phyloP scores from a whole-genome alignment of 2,888 invertebrate species.

The Tenthredo scrophulariae region DNA sequence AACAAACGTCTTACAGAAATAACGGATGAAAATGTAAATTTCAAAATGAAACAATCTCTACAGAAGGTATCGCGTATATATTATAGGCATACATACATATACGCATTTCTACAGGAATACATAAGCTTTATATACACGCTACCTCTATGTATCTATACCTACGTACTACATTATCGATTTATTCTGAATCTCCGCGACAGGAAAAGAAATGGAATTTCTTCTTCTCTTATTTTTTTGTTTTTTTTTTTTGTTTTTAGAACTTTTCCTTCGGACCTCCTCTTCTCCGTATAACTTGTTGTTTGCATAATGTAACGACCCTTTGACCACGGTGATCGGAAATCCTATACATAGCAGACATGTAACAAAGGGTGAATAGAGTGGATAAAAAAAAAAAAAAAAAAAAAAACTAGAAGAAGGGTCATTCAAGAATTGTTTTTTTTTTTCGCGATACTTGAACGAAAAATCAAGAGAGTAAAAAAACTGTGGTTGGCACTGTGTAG shows the following conservation, averaged over 20 bases:
- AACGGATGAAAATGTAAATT: constrained; percentile 6
- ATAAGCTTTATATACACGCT: background rate
- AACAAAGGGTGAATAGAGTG: background rate
- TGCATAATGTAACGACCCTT: constrained; percentile 39
- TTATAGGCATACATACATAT: background rate
- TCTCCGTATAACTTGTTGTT: constrained; percentile 25
- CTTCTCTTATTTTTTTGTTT: background rate
- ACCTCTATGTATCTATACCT: background rate
- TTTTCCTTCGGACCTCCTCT: background rate
- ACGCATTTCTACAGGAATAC: background rate
- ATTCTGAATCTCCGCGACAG: background rate
- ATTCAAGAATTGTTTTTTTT: background rate
- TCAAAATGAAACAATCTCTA: background rate
- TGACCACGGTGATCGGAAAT: constrained; percentile 11
- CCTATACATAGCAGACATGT: background rate
- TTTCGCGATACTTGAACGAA: background rate
- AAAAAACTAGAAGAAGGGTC: background rate
- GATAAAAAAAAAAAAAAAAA: too few relatives aligned
- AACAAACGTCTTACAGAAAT: background rate
- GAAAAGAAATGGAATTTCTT: background rate
- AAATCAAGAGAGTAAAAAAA: background rate
- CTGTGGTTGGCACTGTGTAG: background rate
- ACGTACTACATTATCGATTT: constrained; percentile 16
- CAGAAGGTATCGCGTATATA: background rate
- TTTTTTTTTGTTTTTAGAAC: background rate